Base-by-base conservation (phyloP, 2,797 vertebrate genomes). In the Hoplostethus atlanticus region DNA sequence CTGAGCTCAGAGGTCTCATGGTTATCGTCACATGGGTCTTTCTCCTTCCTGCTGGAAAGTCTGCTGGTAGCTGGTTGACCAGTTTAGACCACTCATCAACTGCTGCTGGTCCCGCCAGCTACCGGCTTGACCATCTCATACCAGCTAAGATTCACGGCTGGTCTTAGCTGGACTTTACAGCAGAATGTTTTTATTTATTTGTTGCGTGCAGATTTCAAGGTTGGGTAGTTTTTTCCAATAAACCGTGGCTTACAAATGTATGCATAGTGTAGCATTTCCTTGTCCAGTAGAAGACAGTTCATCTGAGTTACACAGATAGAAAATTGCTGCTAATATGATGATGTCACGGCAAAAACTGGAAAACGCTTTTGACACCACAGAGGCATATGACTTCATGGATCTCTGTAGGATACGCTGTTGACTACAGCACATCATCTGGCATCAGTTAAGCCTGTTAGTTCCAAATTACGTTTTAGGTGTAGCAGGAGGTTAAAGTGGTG, bases 391-490 rank as follows among this genome's bases (percentile, higher is more conserved):
- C 3, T 38, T 40, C 57, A 64, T 9, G 7, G 51, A 25, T 53
- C 51, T 53, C 21, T 28, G 17, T 53, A 53, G 51, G 51, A 28
- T 28, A 28, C 21, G 17, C 17, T 53, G 17, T 12, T 53, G 47
- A 62, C 7, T 55, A n/a, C 50, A 56, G 55, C 31, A 15, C 53
- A 63, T 81, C 75, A 77, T 63, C 38, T 68, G 64, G 76, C 57
- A 61, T 48, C 28, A 52, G 58, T 71, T 70, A 63, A 0, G 3
- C 10, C 3, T 16, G 9, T 34, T 12, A 44, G 54, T 47, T 61
- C 40, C 6, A 65, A 63, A 76, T 73, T 28, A 7, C 16, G 31
- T 40, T 25, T 63, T 4, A 48, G 48, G n/a, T 47, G 7, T 51
- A 51, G n/a, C 48, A 51, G 15, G 36, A 42, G 54, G 25, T 51